Conservation (phyloP, 2,797 vertebrate genomes). For the Sylvilagus floridanus region DNA sequence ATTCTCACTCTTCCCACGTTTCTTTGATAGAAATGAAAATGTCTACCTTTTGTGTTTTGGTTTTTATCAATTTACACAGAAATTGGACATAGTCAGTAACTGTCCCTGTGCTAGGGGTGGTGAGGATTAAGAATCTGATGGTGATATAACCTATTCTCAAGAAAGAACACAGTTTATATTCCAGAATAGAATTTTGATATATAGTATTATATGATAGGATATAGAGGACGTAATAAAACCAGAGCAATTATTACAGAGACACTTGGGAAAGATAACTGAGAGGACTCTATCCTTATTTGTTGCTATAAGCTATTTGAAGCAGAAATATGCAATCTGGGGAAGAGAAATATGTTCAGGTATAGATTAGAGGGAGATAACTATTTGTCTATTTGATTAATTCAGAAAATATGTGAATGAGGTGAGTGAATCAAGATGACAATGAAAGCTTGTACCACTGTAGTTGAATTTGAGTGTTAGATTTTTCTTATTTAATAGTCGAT, state of each 20-base stretch:
- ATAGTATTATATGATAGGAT: neutral
- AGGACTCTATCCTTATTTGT: neutral
- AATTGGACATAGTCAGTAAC: neutral
- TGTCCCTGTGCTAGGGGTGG: neutral
- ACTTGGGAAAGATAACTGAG: neutral
- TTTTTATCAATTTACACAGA: neutral
- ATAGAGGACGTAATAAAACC: fast-evolving
- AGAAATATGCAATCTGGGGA: neutral
- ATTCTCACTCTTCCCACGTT: neutral
- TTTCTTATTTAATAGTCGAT: constrained; percentile 26
- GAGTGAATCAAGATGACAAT: neutral
- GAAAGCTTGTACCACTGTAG: neutral
- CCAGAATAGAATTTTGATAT: neutral
- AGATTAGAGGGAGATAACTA: neutral
- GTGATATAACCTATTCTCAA: neutral
- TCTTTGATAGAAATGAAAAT: neutral
- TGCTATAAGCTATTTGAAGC: neutral
- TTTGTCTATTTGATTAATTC: neutral
- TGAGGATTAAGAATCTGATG: neutral
- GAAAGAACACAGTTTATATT: neutral
- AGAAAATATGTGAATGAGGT: neutral
- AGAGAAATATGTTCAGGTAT: neutral
- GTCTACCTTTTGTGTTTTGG: neutral
- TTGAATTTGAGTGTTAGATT: neutral
- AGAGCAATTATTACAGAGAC: fast-evolving